Conservation (phyloP, 2,888 invertebrate species). For the Leptinotarsa tumamoca region DNA sequence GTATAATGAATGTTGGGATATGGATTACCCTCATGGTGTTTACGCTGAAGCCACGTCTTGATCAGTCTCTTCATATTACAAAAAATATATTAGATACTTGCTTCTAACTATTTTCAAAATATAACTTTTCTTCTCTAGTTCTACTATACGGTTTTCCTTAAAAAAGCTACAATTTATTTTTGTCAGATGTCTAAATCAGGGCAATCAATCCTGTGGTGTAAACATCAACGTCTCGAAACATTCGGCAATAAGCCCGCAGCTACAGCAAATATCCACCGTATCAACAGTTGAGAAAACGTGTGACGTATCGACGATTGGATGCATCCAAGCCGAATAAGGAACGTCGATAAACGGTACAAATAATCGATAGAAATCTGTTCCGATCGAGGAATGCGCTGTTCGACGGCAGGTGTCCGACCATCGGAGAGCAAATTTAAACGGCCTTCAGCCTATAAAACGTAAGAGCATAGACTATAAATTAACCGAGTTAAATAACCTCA, state of each 20-base stretch:
- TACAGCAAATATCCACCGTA: background rate
- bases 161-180: no score
- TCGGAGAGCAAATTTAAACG: conserved; percentile 55
- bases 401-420: conserved; percentile 51
- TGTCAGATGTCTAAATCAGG: no score
- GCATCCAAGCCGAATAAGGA: background rate
- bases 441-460: conserved; percentile 57
- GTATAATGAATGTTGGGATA: no score
- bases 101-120: no score
- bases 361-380: conserved; percentile 48
- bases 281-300: background rate
- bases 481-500: conserved; percentile 57
- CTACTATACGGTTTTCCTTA: no score
- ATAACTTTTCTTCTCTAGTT: no score
- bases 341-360: conserved; percentile 51
- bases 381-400: conserved; percentile 25
- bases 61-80: no score
- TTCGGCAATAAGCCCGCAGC: background rate
- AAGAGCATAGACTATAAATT: conserved; percentile 54
- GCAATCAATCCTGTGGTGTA: no score
- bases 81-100: no score
- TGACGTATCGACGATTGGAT: background rate
- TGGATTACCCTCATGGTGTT: no score
- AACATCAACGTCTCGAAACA: no score
- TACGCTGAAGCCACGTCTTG: no score